phyloP scores from a whole-genome alignment of 2,888 invertebrate genomes.

The Tachina fera region DNA sequence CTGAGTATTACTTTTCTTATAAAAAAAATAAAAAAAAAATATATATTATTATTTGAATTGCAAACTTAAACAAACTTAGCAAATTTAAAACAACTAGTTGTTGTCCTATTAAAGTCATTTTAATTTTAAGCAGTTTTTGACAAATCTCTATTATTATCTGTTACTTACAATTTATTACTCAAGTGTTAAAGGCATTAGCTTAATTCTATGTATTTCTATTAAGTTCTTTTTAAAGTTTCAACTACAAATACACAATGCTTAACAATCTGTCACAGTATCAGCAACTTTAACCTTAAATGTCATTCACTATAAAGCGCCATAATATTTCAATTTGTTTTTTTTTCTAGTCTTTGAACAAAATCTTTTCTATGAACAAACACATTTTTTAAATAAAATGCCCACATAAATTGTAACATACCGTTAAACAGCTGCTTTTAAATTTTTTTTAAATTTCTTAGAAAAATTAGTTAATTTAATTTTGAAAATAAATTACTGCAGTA shows the following conservation, averaged over 20 bases:
- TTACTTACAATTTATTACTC: conserved; percentile 21
- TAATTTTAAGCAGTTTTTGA: no score
- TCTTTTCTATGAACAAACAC: conserved; percentile 17
- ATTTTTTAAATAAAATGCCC: conserved; percentile 1
- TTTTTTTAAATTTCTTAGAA: conserved; percentile 2
- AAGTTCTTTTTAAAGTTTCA: background rate
- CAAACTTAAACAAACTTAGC: no score
- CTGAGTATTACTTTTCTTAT: no score
- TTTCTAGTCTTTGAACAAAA: conserved; percentile 22
- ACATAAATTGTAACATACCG: conserved; percentile 7
- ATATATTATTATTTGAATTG: no score
- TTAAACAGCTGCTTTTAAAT: conserved; percentile 16
- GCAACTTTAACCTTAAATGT: conserved; percentile 79
- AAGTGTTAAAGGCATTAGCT: conserved; percentile 27
- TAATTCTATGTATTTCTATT: no score
- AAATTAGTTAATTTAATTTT: no score
- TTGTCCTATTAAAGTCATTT: no score
- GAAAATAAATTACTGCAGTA: no score
- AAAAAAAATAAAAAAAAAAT: no score
- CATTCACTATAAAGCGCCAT: conserved; percentile 71
- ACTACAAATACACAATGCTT: conserved; percentile 47
- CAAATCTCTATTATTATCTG: background rate
- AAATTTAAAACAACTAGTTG: no score
- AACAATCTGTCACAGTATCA: conserved; percentile 78
- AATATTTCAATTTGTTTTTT: conserved; percentile 67